phyloP scores from a whole-genome alignment of 2,113 vertebrate species.

The Marcusenius ussheri region DNA sequence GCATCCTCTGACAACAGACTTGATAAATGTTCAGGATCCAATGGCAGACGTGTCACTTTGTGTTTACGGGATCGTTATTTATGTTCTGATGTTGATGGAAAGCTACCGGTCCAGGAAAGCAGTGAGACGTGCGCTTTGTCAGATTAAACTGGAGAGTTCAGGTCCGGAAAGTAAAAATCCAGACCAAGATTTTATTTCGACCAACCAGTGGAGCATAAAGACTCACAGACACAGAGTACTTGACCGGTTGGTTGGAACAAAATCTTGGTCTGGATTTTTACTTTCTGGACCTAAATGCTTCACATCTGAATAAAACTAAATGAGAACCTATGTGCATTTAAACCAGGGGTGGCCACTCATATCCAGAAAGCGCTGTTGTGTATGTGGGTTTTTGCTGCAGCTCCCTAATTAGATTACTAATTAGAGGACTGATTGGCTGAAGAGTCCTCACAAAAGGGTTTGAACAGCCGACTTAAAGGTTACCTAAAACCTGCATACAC shows the following conservation, averaged over 20 bases:
- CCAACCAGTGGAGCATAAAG: not conserved
- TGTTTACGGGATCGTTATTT: not conserved
- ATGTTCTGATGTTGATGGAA: conserved; percentile 31
- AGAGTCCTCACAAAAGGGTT: no score
- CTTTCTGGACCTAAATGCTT: not conserved
- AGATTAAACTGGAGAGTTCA: not conserved
- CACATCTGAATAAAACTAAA: not conserved
- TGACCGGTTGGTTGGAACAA: not conserved
- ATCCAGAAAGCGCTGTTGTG: no score
- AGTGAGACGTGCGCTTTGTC: not conserved
- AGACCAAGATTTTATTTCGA: not conserved
- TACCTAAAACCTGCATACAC: no score
- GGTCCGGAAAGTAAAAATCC: not conserved
- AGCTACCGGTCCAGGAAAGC: not conserved
- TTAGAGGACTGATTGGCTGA: no score
- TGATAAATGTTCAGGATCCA: conserved; percentile 4
- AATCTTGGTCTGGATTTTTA: not conserved
- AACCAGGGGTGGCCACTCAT: no score
- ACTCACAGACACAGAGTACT: not conserved
- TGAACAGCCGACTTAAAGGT: no score
- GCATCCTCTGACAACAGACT: not conserved
- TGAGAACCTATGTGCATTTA: not conserved
- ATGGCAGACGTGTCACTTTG: not conserved
- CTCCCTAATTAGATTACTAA: no score
- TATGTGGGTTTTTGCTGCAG: no score